These are phyloP conservation scores for Tanytarsus gracilentus DNA, from an alignment of 2,888 invertebrate species.

Conservation along the genomic window DNA sequence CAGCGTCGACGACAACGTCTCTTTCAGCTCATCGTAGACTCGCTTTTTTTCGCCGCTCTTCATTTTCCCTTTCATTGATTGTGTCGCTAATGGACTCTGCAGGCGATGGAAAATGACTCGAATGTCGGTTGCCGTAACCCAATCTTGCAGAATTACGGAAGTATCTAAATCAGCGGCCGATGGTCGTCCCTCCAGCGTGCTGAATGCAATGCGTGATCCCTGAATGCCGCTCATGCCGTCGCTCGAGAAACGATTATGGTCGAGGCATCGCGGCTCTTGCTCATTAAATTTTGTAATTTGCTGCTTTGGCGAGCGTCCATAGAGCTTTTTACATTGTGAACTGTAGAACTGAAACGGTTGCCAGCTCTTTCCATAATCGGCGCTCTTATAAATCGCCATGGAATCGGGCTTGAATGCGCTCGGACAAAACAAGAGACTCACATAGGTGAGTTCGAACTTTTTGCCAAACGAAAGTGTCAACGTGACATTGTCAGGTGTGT, in stretches of 20 bases:
- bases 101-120: slow-evolving; percentile 85
- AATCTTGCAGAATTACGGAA: slow-evolving; percentile 92
- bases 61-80: slow-evolving; percentile 35
- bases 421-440: slow-evolving; percentile 92
- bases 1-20: slow-evolving; percentile 32
- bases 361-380: slow-evolving; percentile 95
- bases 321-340: slow-evolving; percentile 83
- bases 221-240: slow-evolving; percentile 50
- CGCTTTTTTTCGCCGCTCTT: slow-evolving; percentile 2
- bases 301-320: slow-evolving; percentile 77
- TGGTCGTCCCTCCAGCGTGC: slow-evolving; percentile 91
- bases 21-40: no score
- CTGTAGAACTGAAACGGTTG: slow-evolving; percentile 98
- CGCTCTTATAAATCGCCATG: slow-evolving; percentile 93
- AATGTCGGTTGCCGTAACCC: slow-evolving; percentile 98
- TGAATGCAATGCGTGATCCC: slow-evolving; percentile 81
- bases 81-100: slow-evolving; percentile 53
- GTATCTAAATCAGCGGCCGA: slow-evolving; percentile 91
- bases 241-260: slow-evolving; percentile 70
- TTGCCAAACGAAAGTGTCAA: slow-evolving; percentile 86
- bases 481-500: slow-evolving; percentile 87
- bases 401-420: slow-evolving; percentile 89
- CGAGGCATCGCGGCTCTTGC: slow-evolving; percentile 94
- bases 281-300: slow-evolving; percentile 91
- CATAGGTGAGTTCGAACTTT: slow-evolving; percentile 96